Evolutionary conservation across 2,797 vertebrate genomes (phyloP).

Genomic region (Acridotheres tristis): DNA sequence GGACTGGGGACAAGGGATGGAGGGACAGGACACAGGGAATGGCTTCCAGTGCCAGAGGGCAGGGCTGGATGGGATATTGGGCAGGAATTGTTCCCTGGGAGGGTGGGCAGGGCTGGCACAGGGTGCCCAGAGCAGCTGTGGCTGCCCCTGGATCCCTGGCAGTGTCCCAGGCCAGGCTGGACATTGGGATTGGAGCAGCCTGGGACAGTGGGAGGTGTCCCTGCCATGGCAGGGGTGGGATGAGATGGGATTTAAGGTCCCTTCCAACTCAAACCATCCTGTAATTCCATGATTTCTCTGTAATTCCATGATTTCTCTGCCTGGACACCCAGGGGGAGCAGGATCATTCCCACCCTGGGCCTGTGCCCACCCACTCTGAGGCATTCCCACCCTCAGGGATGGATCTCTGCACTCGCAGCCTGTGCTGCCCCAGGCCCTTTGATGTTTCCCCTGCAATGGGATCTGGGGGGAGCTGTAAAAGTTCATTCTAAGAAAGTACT

Average conservation of each 20-base stretch:
- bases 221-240: background rate
- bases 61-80: background rate
- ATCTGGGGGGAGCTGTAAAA: background rate
- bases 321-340: background rate
- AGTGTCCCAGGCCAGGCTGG: background rate
- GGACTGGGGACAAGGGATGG: background rate
- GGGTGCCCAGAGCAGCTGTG: background rate
- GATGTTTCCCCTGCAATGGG: background rate
- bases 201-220: background rate
- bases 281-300: background rate
- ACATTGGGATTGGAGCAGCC: background rate
- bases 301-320: background rate
- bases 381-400: background rate
- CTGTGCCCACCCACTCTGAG: rapidly evolving
- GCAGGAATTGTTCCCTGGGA: background rate
- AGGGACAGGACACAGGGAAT: background rate
- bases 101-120: background rate
- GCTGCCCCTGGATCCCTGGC: background rate
- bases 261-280: background rate
- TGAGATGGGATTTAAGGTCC: rapidly evolving
- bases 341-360: background rate
- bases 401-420: background rate
- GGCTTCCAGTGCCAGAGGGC: background rate
- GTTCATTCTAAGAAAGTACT: background rate
- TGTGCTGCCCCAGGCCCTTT: background rate